Base-by-base conservation (phyloP, 2,888 invertebrate species). In the Asteroscopus sphinx region DNA sequence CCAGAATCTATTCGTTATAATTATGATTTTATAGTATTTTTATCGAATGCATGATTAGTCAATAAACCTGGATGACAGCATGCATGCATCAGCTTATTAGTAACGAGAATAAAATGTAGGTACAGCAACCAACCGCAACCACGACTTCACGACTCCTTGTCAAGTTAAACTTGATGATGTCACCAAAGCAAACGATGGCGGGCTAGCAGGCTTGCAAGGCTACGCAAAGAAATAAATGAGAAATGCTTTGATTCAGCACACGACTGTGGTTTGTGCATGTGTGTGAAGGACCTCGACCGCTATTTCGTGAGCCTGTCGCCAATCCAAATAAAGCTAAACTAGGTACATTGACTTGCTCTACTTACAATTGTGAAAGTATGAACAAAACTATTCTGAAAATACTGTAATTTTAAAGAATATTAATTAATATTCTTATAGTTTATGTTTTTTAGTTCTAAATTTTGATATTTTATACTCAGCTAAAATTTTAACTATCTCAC, bases 251-350 rank as follows among this genome's bases (percentile, higher is more conserved):
- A 64, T 73, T 59, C 55, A 66, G 54, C 52, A 63, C 64, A 71
- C 64, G 62, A 65, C 51, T 76, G 76, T 71, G 67, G 73, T 73
- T 70, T 72, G 58, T 71, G 76, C 77, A 77, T 82, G 84, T 86
- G 81, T 86, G 87, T 83, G 83, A 84, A 85, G 80, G 87, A 85
- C 90, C 90, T 90, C 90, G 90, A 87, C 89, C 89, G 86, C 87
- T 88, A 88, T 89, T 88, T 83, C 77, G 76, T 75, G 69, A 67
- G 82, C 80, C 82, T 80, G 83, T 87, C 81, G 75, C 82, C 76
- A 64, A 69, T 67, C 70, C 81, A 79, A 80, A 78, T 79, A 73
- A 65, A 62, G 58, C 57, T 54, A 51, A 57, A 64, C 59, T 73
- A 61, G 58, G 54, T 66, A 55, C 73, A 65, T 63, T 65, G 64